These are phyloP conservation scores for Chaetops frenatus DNA, from an alignment of 2,113 vertebrate genomes.

Conservation along the genomic window DNA sequence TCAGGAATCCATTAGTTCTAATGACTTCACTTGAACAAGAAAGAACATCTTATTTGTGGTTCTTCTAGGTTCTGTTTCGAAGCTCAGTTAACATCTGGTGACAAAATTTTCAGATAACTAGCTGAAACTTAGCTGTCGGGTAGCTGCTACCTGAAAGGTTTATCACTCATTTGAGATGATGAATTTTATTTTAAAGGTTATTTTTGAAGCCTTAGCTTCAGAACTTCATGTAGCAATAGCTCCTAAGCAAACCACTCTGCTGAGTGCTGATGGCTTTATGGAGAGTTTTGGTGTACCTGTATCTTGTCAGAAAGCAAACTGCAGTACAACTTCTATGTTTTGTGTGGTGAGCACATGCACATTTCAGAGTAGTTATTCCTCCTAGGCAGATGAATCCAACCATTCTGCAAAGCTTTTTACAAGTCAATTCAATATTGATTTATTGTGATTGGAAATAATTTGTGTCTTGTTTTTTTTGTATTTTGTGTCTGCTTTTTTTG, in stretches of 20 bases:
- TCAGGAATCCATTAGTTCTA: background rate
- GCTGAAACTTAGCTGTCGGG: background rate
- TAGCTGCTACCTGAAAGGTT: background rate
- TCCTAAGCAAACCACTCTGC: background rate
- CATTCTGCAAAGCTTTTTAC: background rate
- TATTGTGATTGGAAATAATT: background rate
- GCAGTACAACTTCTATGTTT: background rate
- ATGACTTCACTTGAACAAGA: background rate
- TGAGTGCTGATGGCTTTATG: background rate
- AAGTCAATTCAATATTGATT: background rate
- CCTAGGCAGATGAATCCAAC: background rate
- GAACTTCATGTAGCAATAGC: background rate
- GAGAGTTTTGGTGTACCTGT: background rate
- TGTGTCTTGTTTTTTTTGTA: background rate
- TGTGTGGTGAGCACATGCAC: background rate
- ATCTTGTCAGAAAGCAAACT: background rate
- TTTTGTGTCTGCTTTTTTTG: background rate
- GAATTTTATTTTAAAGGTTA: background rate
- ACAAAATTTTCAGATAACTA: background rate
- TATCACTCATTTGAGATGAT: background rate
- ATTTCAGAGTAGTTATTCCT: background rate
- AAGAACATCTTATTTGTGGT: background rate
- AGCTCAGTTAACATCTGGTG: background rate
- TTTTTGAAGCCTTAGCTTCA: background rate
- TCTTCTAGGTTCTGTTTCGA: background rate